A percentile compares a stretch with the other conserved stretches of the same genome.
phyloP scores from a whole-genome alignment of 2,113 vertebrate genomes.

The Sula dactylatra region DNA sequence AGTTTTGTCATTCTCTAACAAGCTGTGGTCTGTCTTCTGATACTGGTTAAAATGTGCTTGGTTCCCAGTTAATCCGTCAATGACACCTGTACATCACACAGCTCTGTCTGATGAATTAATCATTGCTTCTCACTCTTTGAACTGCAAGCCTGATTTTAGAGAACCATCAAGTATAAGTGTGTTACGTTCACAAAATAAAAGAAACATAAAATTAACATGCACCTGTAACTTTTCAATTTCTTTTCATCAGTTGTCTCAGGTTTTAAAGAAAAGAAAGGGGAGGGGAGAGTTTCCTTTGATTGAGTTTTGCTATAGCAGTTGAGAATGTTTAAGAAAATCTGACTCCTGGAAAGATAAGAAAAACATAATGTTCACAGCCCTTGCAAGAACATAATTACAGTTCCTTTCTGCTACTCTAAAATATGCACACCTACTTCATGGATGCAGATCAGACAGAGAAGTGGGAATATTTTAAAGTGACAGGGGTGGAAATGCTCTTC shows the following conservation, averaged over 20 bases:
- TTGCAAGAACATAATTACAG: conserved; percentile 42
- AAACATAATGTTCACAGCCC: background rate
- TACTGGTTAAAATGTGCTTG: background rate
- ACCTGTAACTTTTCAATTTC: background rate
- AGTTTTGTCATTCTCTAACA: background rate
- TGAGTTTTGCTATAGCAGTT: background rate
- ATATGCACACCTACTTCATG: conserved; percentile 4
- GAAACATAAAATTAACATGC: background rate
- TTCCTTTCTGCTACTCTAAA: conserved; percentile 25
- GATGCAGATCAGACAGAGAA: background rate
- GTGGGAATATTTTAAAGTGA: background rate
- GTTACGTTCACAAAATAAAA: background rate
- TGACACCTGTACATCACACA: background rate
- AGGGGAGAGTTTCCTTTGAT: background rate
- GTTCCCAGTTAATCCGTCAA: background rate
- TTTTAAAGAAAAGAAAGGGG: background rate
- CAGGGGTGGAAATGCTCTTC: background rate
- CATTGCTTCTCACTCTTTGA: background rate
- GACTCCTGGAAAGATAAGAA: conserved; percentile 20
- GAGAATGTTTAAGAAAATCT: conserved; percentile 18
- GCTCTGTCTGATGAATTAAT: background rate
- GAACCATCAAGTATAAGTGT: background rate
- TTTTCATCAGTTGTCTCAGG: background rate
- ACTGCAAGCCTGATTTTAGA: background rate
- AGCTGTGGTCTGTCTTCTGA: background rate